Base-by-base conservation (phyloP, 1,140 invertebrate genomes). In the Pinna nobilis region DNA sequence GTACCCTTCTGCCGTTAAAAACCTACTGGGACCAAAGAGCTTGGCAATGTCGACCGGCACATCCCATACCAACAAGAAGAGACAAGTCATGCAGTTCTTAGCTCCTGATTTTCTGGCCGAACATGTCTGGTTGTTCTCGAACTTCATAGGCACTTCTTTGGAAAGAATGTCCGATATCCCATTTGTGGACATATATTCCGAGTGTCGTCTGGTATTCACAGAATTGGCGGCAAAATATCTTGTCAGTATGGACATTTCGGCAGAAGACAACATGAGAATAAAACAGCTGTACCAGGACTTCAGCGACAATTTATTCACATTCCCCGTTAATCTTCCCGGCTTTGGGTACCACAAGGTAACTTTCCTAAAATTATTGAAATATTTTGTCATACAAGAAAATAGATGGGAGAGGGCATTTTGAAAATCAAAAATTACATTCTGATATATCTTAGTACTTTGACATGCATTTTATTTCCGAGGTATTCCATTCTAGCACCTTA, bases 271-370 rank as follows among this genome's bases (percentile, higher is more conserved):
- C 11, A 23, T 30, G 4, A 41, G 37, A 41, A 59, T 76, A n/a
- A 55, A 61, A 25, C 47, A 44, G 15, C 50, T 71, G n/a, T 71
- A 67, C 49, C 44, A 70, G 32, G 47, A 61, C 6, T 71, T 80
- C 20, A 71, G 50, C 4, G 37, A 77, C 20, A 77, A 77, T 41
- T n/a, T 80, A 15, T 77, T 80, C 44, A 65, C 67, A 13, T 28
- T 80, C 0, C 78, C 78, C 11, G 33, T 71, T 25, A 70, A 77
- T 25, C 20, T 80, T 23, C 78, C 78, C 13, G 78, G 78, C 18
- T 68, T 70, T 15, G 75, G 74, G 18, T 74, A 74, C 23, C 33
- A 73, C 25, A 80, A 80, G 75, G 78, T 75, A n/a, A n/a, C n/a
- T n/a, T n/a, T n/a, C n/a, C n/a, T n/a, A n/a, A n/a, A n/a, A n/a